Conservation (phyloP, 2,113 vertebrate genomes). For the Thermophis baileyi region DNA sequence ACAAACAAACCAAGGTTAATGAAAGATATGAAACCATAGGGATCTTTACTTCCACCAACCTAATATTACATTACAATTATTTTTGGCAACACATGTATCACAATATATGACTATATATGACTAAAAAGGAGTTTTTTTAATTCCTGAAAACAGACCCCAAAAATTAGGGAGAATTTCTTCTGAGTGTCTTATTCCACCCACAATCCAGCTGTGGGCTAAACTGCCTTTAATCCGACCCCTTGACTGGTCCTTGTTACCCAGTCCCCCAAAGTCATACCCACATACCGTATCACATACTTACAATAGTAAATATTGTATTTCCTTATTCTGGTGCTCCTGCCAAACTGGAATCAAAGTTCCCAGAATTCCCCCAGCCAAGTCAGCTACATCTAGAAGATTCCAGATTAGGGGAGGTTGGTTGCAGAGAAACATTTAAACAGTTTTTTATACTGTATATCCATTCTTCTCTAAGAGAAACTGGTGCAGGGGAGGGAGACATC, state of each 20-base stretch:
- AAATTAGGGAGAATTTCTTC: background rate
- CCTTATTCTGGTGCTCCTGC: background rate
- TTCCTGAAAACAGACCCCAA: background rate
- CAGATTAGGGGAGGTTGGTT: background rate
- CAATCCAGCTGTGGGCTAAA: background rate
- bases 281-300: background rate
- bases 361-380: background rate
- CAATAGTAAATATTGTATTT: background rate
- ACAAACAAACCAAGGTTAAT: background rate
- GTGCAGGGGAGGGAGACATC: slow-evolving; percentile 26
- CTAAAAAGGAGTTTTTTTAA: background rate
- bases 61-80: background rate
- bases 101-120: background rate
- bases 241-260: background rate
- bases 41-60: background rate
- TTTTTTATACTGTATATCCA: background rate
- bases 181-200: background rate
- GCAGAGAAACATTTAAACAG: background rate
- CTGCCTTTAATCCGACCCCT: background rate
- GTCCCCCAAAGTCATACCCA: background rate
- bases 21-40: background rate
- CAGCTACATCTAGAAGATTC: background rate
- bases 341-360: background rate
- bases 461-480: slow-evolving; percentile 32
- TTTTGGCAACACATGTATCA: background rate